These are phyloP conservation scores for Alviniconcha marisindica DNA, from an alignment of 1,140 invertebrate genomes.

Conservation along the genomic window DNA sequence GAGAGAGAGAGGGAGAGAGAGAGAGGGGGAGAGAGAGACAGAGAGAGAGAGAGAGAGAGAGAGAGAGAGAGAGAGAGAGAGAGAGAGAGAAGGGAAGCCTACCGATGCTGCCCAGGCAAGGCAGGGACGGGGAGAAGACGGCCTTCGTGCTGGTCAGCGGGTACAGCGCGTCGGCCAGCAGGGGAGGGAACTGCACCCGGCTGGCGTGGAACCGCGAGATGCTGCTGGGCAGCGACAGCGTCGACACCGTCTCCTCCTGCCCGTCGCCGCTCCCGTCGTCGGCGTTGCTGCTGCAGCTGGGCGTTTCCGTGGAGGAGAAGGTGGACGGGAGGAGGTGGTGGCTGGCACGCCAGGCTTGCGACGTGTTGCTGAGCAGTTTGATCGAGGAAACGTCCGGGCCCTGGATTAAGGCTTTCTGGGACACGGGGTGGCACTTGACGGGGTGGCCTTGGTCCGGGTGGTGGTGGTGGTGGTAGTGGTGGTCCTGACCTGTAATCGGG, in stretches of 20 bases:
- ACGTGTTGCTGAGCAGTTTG: slow-evolving; percentile 34
- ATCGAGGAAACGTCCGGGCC: slow-evolving; percentile 35
- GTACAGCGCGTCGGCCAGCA: slow-evolving; percentile 33
- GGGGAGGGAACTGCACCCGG: slow-evolving; percentile 25
- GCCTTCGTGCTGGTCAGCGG: slow-evolving; percentile 39
- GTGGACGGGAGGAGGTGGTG: slow-evolving; percentile 33
- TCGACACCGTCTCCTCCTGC: slow-evolving; percentile 13
- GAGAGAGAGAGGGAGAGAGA: no score
- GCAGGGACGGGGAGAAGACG: neutral
- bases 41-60: no score
- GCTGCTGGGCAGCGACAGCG: slow-evolving; percentile 55
- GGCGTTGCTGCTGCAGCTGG: slow-evolving; percentile 27
- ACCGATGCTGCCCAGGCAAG: neutral
- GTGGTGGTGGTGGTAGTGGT: neutral
- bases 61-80: no score
- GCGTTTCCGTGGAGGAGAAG: slow-evolving; percentile 33
- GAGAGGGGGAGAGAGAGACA: no score
- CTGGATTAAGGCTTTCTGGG: neutral
- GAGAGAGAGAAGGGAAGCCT: no score
- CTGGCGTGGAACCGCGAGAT: slow-evolving; percentile 52
- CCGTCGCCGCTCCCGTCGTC: neutral
- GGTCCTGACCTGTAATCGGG: no score
- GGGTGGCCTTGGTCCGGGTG: neutral
- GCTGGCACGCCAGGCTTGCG: slow-evolving; percentile 38
- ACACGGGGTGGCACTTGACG: neutral